Evolutionary conservation across 2,888 invertebrate genomes (phyloP), one percentile per base, ranked within the genome.

Genomic region (Cantharis lateralis): DNA sequence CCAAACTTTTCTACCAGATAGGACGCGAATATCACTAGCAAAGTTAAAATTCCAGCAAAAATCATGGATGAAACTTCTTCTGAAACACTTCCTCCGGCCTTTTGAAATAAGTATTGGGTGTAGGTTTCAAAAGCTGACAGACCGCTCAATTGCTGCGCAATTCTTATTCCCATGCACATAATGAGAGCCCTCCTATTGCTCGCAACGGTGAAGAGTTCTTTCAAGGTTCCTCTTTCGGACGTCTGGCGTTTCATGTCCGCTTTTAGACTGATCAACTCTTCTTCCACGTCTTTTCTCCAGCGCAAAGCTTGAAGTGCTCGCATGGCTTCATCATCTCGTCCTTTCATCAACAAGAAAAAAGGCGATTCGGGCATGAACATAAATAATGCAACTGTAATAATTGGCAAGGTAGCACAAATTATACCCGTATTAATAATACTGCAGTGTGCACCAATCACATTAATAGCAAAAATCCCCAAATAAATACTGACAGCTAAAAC

Each of bases 311-410:
- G 74, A 68, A 87, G 78, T 13, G 83, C 80, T 24, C 79, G 72
- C 78, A 81, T 82, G 0, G 87, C 86, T 71, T 84, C 81, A 1
- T 80, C 80, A 4, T 75, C 68, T 20, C 76, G 79, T 1, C 81
- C 79, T 72, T 84, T 84, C 83, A 86, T 85, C 4, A 87, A 68
- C 9, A 83, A 79, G 76, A 83, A 85, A 75, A 87, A 87, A 0
- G 87, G 87, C 2, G 84, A 84, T 80, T 87, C 87, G 0, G 87
- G 86, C 84, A 86, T 84, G 18, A 81, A 80, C 7, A 64, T 63
- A 71, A 85, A 84, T 1, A 81, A 68, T 10, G 81, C 13, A 10
- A 85, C 73, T 62, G 82, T 83, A 1, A 85, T 18, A 1, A 86
- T 18, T 0, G 86, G 83, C 15, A 82, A 18, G 11, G 62, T 69